Base-by-base conservation (phyloP, 2,797 vertebrate species). In the Helicolenus hilgendorfi region DNA sequence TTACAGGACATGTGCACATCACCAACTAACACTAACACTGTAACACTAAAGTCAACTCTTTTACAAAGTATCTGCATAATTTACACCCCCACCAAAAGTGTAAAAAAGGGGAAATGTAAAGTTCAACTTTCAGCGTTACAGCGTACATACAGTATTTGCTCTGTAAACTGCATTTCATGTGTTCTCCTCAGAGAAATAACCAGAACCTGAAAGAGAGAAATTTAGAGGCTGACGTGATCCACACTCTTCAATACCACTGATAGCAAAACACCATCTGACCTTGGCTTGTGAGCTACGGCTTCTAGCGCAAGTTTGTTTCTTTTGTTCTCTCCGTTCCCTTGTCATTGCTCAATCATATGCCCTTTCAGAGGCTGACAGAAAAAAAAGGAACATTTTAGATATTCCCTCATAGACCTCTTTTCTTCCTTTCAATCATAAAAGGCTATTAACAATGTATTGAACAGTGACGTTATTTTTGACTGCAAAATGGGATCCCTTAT, bases 1-100 rank as follows among this genome's bases (percentile, higher is more conserved):
- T 93, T 68, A 65, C 76, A 70, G 75, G 74, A 87, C 63, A 70
- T 62, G 77, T 84, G 26, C 70, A 77, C 41, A 77, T 86, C 65
- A 85, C 26, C 24, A 49, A 76, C 35, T 67, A 49, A 49, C 45
- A 20, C 45, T 1, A 49, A 13, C 73, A 85, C 29, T 65, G n/a
- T 38, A 31, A 77, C 10, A 18, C 59, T 29, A 18, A 77, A 62
- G 13, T 67, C 15, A 36, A 20, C 18, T 58, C 2, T 56, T 84
- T 69, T 59, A 10, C 22, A 64, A 67, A 63, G 60, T 31, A 22
- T 49, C 9, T 63, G 41, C 27, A 78, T 75, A 9, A 70, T 73
- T 80, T 49, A 29, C 14, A 59, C 71, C 18, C 67, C 11, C 33
- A 70, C 7, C 59, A 26, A 63, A 55, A 62, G n/a, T 53, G 29